Percentiles rank a stretch among this genome's conserved stretches.
Conservation (phyloP, 2,888 invertebrate species). For the Gisinianus flammeolus region DNA sequence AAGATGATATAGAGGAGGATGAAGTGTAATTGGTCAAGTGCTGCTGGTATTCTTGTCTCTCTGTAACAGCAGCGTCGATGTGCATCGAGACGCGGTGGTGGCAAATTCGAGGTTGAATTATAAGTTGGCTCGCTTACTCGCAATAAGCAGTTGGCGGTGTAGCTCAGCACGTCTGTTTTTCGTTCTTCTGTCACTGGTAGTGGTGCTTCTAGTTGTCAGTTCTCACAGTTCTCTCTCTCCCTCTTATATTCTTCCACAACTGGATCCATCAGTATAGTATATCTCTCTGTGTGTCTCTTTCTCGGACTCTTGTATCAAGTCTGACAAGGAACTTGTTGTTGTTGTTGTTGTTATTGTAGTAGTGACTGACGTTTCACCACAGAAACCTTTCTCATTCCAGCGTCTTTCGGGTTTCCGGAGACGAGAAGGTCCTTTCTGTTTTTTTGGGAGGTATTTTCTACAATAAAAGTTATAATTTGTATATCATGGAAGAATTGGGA, state of each 20-base stretch:
- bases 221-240: slow-evolving; percentile 36
- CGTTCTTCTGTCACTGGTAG: slow-evolving; percentile 42
- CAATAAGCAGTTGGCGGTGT: too few relatives aligned
- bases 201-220: slow-evolving; percentile 31
- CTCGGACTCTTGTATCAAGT: not conserved
- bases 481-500: slow-evolving; percentile 26
- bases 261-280: not conserved
- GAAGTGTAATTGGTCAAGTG: slow-evolving; percentile 50
- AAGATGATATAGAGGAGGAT: slow-evolving; percentile 46
- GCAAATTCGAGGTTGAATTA: slow-evolving; percentile 41
- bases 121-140: slow-evolving; percentile 24
- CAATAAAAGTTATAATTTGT: not conserved
- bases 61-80: slow-evolving; percentile 1
- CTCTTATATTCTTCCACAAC: not conserved
- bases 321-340: not conserved
- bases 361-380: not conserved
- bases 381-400: not conserved
- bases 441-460: not conserved
- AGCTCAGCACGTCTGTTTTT: slow-evolving; percentile 28
- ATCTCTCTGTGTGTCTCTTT: not conserved
- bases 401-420: slow-evolving; percentile 20
- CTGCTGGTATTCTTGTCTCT: not conserved
- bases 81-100: slow-evolving; percentile 31
- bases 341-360: not conserved
- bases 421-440: not conserved